Base-by-base conservation (phyloP, 2,113 vertebrate species). In the Cololabis saira region DNA sequence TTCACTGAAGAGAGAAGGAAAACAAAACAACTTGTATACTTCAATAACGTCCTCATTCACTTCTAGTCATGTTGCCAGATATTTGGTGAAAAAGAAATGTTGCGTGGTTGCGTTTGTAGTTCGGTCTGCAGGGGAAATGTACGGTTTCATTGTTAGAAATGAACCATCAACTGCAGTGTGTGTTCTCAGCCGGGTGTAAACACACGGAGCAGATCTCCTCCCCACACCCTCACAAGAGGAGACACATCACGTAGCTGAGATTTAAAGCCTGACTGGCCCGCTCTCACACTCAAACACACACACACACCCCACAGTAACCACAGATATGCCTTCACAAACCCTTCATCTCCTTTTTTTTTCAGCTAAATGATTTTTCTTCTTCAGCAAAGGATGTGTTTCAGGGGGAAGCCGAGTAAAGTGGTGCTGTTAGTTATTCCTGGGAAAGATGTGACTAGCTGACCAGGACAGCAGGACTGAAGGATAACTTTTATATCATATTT, bases 251-350 rank as follows among this genome's bases (percentile, higher is more conserved):
- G 62, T 45, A 48, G 56, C 49, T 61, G 43, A 60, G 60, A 67
- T 84, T 63, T 22, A 68, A 82, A 76, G 68, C 55, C 48, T 48
- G 21, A 65, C 53, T 68, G 60, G 73, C 65, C 61, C 16, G 63
- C 66, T 64, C 56, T 42, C 57, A 72, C 64, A 27, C 24, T 27
- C 24, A n/a, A n/a, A n/a, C n/a, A n/a, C n/a, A 75, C 44, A 78
- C 71, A 80, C 76, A 72, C 83, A 71, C 63, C 60, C 71, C 52
- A 59, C 58, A 72, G 59, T 11, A 49, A 80, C 86, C 84, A 81
- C 82, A 88, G 78, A 55, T 82, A 89, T 87, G 84, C 77, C 61
- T 69, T 81, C 67, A 77, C 81, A 58, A 71, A 33, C 54, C 71
- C 48, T 51, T 74, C 60, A 17, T 67, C 68, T 43, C 40, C 56